Evolutionary conservation across 1,140 invertebrate genomes (phyloP).

Genomic region (Dolichoris vasculosae): DNA sequence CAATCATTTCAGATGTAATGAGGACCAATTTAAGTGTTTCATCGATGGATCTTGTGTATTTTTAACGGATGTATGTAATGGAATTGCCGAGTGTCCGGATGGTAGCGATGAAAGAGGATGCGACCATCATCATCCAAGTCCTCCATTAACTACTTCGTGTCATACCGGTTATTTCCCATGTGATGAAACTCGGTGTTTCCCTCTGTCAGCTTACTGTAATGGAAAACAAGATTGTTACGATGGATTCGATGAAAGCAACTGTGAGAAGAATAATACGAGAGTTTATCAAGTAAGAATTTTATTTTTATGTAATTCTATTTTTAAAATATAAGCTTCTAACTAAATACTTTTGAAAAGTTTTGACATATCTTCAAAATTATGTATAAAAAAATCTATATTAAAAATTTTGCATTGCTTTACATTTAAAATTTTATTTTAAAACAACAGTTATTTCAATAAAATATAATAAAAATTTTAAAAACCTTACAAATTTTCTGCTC

Average conservation of each 20-base stretch:
- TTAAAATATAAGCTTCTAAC: neutral
- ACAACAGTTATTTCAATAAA: too few relatives aligned
- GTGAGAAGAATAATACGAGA: constrained; percentile 71
- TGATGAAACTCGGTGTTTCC: constrained; percentile 78
- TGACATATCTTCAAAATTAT: too few relatives aligned
- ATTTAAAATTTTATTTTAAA: too few relatives aligned
- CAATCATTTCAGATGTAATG: constrained; percentile 58
- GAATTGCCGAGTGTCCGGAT: constrained; percentile 84
- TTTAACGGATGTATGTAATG: constrained; percentile 79
- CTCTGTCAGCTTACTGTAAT: constrained; percentile 79
- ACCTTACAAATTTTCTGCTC: too few relatives aligned
- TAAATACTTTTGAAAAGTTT: neutral
- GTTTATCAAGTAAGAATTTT: constrained; percentile 73
- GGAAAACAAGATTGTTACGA: constrained; percentile 81
- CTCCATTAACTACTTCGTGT: constrained; percentile 73
- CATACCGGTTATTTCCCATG: constrained; percentile 78
- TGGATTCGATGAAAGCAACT: constrained; percentile 82
- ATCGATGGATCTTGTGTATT: constrained; percentile 83
- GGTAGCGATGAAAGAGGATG: constrained; percentile 84
- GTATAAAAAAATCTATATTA: too few relatives aligned
- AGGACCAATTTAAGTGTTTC: constrained; percentile 82
- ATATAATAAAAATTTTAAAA: too few relatives aligned
- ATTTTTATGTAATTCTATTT: neutral
- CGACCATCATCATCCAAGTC: constrained; percentile 61
- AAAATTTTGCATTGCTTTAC: too few relatives aligned